These are phyloP conservation scores for Datnioides undecimradiatus DNA, from an alignment of 2,113 vertebrate genomes.

Conservation along the genomic window DNA sequence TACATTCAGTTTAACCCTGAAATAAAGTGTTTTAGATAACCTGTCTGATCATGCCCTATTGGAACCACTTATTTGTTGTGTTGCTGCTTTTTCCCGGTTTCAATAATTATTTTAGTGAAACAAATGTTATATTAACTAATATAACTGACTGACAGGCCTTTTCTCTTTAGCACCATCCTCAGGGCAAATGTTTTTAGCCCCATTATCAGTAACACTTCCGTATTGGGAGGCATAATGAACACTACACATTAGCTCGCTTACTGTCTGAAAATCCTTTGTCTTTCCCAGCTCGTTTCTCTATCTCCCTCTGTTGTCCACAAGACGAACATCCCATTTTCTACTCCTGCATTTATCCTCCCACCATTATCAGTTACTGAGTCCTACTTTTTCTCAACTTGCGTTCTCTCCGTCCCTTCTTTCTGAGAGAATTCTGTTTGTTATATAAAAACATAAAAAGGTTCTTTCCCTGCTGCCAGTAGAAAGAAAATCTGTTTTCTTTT, in stretches of 20 bases:
- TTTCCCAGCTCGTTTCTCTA: slow-evolving; percentile 6
- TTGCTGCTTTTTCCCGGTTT: neutral
- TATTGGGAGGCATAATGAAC: neutral
- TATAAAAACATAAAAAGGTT: slow-evolving; percentile 56
- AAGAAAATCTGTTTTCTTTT: slow-evolving; percentile 70
- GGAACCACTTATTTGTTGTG: neutral
- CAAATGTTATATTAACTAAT: neutral
- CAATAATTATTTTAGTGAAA: neutral
- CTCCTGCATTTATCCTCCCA: slow-evolving; percentile 26
- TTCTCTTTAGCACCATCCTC: slow-evolving; percentile 10
- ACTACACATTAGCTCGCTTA: neutral
- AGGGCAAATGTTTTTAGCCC: neutral
- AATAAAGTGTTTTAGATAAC: neutral
- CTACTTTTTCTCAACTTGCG: slow-evolving; percentile 23
- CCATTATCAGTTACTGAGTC: slow-evolving; percentile 50
- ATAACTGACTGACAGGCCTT: neutral
- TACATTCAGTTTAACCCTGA: neutral
- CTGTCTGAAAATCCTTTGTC: slow-evolving; percentile 32
- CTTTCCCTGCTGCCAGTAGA: slow-evolving; percentile 55
- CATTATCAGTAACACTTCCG: neutral
- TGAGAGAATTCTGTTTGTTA: slow-evolving; percentile 51
- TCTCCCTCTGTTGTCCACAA: slow-evolving; percentile 39
- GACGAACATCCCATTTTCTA: slow-evolving; percentile 12
- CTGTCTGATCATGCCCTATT: neutral
- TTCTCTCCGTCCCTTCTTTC: slow-evolving; percentile 45